phyloP scores from a whole-genome alignment of 2,888 invertebrate genomes.

The Boloria euphrosyne region DNA sequence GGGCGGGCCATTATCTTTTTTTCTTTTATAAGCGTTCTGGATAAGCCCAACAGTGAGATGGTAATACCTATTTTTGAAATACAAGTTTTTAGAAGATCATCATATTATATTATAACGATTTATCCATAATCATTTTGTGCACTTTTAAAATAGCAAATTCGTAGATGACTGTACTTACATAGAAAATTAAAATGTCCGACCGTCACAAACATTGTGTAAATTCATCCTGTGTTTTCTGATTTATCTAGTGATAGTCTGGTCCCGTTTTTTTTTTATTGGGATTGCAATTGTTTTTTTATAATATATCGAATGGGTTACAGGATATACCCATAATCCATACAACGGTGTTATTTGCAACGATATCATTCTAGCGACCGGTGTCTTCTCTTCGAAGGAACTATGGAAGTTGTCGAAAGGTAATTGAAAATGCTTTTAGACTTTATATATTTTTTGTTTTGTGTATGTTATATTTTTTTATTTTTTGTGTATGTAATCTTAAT shows the following conservation, averaged over 20 bases:
- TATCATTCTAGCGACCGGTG: conserved; percentile 99
- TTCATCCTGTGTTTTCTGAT: background rate
- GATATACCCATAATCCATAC: conserved; percentile 97
- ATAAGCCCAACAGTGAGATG: no score
- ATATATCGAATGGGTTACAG: conserved; percentile 79
- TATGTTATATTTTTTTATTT: no score
- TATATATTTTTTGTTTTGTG: background rate
- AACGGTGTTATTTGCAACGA: conserved; percentile 99
- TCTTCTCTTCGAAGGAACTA: conserved; percentile 99
- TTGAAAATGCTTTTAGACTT: background rate
- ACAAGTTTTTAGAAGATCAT: background rate
- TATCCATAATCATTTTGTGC: no score
- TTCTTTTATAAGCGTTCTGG: no score
- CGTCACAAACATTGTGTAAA: background rate
- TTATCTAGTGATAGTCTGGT: conserved; percentile 7
- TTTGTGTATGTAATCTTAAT: no score
- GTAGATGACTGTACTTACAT: conserved; percentile 13
- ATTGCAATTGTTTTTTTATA: conserved; percentile 36
- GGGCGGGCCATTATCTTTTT: no score
- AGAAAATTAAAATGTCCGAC: conserved; percentile 8
- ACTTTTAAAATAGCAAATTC: conserved; percentile 34
- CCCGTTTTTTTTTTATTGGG: conserved; percentile 6
- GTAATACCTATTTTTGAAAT: background rate
- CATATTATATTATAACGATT: no score
- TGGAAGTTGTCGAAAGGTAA: conserved; percentile 98